A percentile compares a stretch with the other conserved stretches of the same genome.
Evolutionary conservation across 2,113 vertebrate species (phyloP).

Genomic region (Thamnophis sirtalis): DNA sequence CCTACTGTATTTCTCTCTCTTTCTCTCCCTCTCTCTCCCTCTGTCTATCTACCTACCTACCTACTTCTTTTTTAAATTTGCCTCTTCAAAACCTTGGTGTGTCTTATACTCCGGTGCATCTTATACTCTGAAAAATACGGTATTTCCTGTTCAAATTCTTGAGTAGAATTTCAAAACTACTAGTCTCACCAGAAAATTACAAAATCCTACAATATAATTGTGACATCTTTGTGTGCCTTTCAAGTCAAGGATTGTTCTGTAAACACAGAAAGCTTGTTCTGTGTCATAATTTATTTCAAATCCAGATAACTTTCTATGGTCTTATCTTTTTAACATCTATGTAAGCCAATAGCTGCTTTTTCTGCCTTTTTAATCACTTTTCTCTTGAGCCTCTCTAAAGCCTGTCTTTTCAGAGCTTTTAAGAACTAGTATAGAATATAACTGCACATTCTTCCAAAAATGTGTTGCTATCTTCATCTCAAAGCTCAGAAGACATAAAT

Average conservation of each 20-base stretch:
- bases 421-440: not conserved
- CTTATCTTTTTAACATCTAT: not conserved
- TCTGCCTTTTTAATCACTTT: not conserved
- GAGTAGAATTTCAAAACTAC: not conserved
- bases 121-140: no score
- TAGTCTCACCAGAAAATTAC: not conserved
- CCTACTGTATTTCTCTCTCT: no score
- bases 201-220: not conserved
- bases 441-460: not conserved
- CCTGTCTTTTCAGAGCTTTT: not conserved
- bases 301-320: not conserved
- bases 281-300: not conserved
- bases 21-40: no score
- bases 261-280: not conserved
- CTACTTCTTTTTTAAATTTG: no score
- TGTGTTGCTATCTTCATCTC: not conserved
- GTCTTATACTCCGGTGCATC: no score
- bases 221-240: not conserved
- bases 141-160: not conserved
- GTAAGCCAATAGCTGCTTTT: not conserved
- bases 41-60: no score
- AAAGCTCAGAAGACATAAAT: not conserved
- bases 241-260: not conserved
- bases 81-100: no score
- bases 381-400: not conserved